These are phyloP conservation scores for Pachydiplax longipennis DNA, from an alignment of 2,888 invertebrate species.

Conservation along the genomic window DNA sequence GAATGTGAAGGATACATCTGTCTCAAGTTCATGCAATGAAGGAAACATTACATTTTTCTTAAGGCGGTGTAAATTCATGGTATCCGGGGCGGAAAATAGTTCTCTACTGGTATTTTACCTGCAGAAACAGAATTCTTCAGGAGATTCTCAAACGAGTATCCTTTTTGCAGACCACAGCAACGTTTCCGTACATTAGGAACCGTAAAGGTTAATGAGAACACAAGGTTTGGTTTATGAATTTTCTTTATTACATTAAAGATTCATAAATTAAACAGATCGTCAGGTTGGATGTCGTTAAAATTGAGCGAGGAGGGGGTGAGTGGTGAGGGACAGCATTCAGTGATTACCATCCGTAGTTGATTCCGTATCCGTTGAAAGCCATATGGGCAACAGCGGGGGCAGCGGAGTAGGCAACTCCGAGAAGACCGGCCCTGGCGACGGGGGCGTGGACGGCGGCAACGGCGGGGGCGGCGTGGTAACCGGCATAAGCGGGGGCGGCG, in stretches of 20 bases:
- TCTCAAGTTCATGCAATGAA: no score
- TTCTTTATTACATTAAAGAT: background rate
- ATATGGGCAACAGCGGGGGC: conserved; percentile 49
- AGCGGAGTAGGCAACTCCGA: conserved; percentile 48
- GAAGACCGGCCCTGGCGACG: conserved; percentile 46
- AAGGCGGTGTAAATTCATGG: no score
- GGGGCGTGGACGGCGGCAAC: background rate
- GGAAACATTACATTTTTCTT: no score
- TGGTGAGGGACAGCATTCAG: background rate
- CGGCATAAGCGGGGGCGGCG: conserved; percentile 47
- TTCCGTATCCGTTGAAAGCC: conserved; percentile 45
- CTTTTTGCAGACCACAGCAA: no score
- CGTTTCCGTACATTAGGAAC: no score
- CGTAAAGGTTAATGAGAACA: no score
- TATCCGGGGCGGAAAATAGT: no score
- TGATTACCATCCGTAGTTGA: conserved; percentile 28
- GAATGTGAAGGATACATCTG: no score
- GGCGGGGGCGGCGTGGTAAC: background rate
- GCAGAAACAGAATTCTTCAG: no score
- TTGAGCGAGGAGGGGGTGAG: background rate
- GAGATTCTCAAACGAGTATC: no score
- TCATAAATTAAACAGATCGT: background rate
- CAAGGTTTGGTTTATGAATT: no score
- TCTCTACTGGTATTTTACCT: no score
- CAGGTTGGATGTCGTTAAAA: background rate